A percentile compares a stretch with the other conserved stretches of the same genome.
Evolutionary conservation across 2,113 vertebrate genomes (phyloP).

Genomic region (Glaucomys volans): DNA sequence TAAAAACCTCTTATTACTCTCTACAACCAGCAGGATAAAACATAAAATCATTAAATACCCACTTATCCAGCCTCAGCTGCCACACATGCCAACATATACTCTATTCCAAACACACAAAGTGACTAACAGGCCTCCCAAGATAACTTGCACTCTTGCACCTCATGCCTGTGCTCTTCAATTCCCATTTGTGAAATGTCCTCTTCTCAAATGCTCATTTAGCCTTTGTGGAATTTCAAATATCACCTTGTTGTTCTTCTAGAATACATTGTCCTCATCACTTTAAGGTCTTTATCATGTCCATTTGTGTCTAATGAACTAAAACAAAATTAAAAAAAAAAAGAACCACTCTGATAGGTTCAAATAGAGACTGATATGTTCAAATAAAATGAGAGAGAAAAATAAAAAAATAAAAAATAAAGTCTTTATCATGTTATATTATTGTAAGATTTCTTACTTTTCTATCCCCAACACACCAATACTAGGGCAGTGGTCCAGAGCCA

Average conservation of each 20-base stretch:
- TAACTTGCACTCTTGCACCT: neutral
- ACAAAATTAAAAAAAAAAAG: too few species aligned
- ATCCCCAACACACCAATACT: neutral
- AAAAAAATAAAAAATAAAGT: too few species aligned
- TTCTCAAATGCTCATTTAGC: neutral
- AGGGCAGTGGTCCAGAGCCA: neutral
- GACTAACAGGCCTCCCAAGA: neutral
- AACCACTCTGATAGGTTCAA: too few species aligned
- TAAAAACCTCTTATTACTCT: slow-evolving; percentile 42
- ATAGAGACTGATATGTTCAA: too few species aligned
- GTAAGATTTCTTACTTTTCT: neutral
- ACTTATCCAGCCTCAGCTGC: neutral
- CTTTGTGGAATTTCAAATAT: neutral
- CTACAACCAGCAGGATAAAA: neutral
- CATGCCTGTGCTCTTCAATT: neutral
- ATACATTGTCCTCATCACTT: neutral
- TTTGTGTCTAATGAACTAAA: too few species aligned
- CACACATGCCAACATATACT: neutral
- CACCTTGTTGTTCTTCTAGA: neutral
- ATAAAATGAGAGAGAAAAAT: too few species aligned
- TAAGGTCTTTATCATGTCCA: neutral
- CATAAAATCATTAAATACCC: slow-evolving; percentile 39
- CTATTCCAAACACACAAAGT: neutral
- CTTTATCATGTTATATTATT: neutral
- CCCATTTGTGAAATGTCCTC: neutral